Percentiles rank a stretch among this genome's conserved stretches.
Evolutionary conservation across 2,113 vertebrate genomes (phyloP).

Genomic region (Eurypyga helias): DNA sequence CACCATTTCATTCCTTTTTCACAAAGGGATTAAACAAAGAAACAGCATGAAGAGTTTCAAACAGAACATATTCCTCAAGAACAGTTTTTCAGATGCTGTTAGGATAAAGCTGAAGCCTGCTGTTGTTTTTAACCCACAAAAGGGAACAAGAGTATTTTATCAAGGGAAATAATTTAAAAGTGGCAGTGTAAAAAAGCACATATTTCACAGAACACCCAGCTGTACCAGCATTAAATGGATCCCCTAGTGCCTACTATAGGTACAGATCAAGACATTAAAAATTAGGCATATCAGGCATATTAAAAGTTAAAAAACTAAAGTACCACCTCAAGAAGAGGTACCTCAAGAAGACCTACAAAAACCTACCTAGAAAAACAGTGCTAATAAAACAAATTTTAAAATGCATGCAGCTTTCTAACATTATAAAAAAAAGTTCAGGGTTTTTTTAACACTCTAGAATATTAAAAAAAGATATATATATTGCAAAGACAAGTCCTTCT

Average conservation of each 20-base stretch:
- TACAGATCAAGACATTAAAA: background rate
- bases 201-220: background rate
- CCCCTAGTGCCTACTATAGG: background rate
- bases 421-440: background rate
- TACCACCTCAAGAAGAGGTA: background rate
- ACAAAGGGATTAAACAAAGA: background rate
- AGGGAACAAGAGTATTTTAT: background rate
- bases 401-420: background rate
- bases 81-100: background rate
- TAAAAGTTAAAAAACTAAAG: background rate
- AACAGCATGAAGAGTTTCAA: background rate
- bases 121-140: background rate
- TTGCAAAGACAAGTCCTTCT: background rate
- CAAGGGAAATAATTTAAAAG: background rate
- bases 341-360: background rate
- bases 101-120: background rate
- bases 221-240: background rate
- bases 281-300: background rate
- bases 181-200: background rate
- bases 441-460: background rate
- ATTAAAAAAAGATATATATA: background rate
- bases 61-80: background rate
- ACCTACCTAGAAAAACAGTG: background rate
- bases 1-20: background rate
- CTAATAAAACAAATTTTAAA: background rate